These are phyloP conservation scores for Leptatherina wallacei DNA, from an alignment of 2,797 vertebrate genomes.

Conservation along the genomic window DNA sequence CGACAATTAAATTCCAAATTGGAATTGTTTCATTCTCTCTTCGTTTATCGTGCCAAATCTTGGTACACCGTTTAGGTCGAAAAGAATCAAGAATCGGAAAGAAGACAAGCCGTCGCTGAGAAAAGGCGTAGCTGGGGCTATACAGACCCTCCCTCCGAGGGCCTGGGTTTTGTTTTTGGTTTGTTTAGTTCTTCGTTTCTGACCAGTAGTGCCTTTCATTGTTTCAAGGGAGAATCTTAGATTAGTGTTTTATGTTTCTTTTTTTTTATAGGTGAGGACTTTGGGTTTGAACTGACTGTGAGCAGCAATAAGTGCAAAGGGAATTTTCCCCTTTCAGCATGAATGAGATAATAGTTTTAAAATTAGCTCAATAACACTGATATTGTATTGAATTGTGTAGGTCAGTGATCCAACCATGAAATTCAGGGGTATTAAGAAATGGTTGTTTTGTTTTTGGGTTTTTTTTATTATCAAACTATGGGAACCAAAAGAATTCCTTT, in stretches of 20 bases:
- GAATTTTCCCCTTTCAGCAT: constrained; percentile 76
- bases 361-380: constrained; percentile 84
- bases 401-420: constrained; percentile 91
- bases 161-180: constrained; percentile 74
- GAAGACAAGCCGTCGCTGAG: constrained; percentile 78
- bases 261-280: constrained; percentile 67
- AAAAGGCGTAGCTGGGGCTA: constrained; percentile 64
- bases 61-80: constrained; percentile 90
- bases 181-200: constrained; percentile 85
- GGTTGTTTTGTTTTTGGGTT: constrained; percentile 38
- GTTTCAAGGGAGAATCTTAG: constrained; percentile 92
- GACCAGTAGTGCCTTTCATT: constrained; percentile 99
- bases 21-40: constrained; percentile 98
- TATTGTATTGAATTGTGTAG: constrained; percentile 96
- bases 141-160: constrained; percentile 76
- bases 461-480: constrained; percentile 72
- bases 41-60: constrained; percentile 96
- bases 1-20: constrained; percentile 99
- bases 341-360: constrained; percentile 83
- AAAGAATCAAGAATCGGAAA: constrained; percentile 81
- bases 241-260: constrained; percentile 75
- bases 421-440: constrained; percentile 90
- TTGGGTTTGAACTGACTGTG: constrained; percentile 79
- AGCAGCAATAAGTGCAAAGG: constrained; percentile 92
- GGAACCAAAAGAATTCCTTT: constrained; percentile 87